Percentiles rank a stretch among this genome's conserved stretches.
phyloP scores from a whole-genome alignment of 2,888 invertebrate genomes.

The Drosophila borborema region DNA sequence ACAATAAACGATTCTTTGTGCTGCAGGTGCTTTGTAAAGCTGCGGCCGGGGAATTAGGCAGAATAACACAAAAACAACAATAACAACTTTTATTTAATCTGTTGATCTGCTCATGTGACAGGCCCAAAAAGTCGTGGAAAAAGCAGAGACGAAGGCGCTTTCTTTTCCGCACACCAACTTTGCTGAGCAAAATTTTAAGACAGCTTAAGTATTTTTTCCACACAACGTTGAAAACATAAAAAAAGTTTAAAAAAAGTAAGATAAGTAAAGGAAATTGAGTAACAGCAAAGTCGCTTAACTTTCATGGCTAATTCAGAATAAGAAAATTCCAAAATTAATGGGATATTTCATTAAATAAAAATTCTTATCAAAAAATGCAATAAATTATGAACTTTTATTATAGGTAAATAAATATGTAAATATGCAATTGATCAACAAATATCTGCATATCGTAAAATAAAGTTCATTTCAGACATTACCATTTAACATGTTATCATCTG shows the following conservation, averaged over 20 bases:
- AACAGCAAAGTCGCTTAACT: background rate
- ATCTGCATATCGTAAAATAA: background rate
- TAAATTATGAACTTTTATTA: background rate
- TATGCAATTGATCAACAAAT: background rate
- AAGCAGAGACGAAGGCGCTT: slow-evolving; percentile 11
- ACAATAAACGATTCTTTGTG: slow-evolving; percentile 63
- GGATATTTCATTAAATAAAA: background rate
- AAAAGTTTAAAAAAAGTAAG: slow-evolving; percentile 31
- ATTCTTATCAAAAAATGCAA: background rate
- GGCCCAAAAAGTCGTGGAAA: background rate
- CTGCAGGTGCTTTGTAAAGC: slow-evolving; percentile 47
- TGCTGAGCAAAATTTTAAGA: slow-evolving; percentile 57
- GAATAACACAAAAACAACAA: slow-evolving; percentile 31
- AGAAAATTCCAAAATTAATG: background rate
- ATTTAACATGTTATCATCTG: background rate
- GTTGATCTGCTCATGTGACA: slow-evolving; percentile 72
- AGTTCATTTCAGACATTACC: background rate
- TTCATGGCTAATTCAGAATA: slow-evolving; percentile 5
- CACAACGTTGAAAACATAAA: slow-evolving; percentile 35
- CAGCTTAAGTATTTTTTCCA: slow-evolving; percentile 65
- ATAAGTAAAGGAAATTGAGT: slow-evolving; percentile 20
- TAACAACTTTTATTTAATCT: slow-evolving; percentile 69
- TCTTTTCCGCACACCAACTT: slow-evolving; percentile 37
- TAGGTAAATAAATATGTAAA: background rate
- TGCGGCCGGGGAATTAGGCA: slow-evolving; percentile 57